Conservation (phyloP, 2,888 invertebrate genomes). For the Xestia ashworthii region DNA sequence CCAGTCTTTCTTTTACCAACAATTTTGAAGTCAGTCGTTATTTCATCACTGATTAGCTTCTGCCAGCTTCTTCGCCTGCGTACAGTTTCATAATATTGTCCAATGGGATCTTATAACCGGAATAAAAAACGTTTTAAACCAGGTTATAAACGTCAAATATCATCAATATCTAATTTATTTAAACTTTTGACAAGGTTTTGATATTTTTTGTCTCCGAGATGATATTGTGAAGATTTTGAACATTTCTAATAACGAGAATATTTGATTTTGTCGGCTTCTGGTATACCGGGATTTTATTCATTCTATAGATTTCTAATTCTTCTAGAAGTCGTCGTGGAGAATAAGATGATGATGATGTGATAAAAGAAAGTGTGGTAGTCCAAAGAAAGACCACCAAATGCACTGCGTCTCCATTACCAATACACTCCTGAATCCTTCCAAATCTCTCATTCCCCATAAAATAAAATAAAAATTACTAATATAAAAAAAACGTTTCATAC, state of each 20-base stretch:
- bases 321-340: not conserved
- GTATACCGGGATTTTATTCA: not conserved
- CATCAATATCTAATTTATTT: not conserved
- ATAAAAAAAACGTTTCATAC: too few species aligned
- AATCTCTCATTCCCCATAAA: not conserved
- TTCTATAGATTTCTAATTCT: not conserved
- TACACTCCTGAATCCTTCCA: not conserved
- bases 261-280: not conserved
- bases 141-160: too few species aligned
- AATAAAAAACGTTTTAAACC: too few species aligned
- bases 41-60: not conserved
- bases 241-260: not conserved
- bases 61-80: too few species aligned
- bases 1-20: too few species aligned
- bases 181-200: not conserved
- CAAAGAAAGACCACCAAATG: not conserved
- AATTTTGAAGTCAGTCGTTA: not conserved
- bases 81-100: too few species aligned
- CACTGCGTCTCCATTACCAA: not conserved
- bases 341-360: not conserved
- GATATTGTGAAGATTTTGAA: not conserved
- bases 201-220: not conserved
- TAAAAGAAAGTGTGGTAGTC: not conserved
- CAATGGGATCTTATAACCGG: too few species aligned
- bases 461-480: too few species aligned